Conservation (phyloP, 2,797 vertebrate genomes). For the Pseudochirops corinnae region DNA sequence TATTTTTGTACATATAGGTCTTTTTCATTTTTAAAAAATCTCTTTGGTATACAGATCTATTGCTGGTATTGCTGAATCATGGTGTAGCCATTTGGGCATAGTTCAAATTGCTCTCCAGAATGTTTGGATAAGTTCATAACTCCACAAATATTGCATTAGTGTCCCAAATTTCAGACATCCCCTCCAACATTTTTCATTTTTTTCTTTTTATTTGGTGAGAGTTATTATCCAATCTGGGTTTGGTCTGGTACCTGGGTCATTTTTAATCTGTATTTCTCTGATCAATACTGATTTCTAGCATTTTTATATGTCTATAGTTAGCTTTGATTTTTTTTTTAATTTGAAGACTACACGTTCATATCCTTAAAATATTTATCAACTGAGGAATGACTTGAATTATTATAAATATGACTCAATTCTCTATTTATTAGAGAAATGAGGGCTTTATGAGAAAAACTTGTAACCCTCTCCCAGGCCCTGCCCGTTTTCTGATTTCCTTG, state of each 20-base stretch:
- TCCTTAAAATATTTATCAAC: not conserved
- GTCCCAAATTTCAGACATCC: not conserved
- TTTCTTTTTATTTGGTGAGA: not conserved
- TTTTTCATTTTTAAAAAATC: not conserved
- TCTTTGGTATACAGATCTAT: not conserved
- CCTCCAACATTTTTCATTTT: not conserved
- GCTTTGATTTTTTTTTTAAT: not conserved
- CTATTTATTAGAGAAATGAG: not conserved
- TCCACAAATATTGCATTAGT: not conserved
- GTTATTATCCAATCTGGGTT: not conserved
- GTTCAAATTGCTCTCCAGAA: not conserved
- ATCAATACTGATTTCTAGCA: not conserved
- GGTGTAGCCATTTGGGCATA: not conserved
- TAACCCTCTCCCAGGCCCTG: not conserved
- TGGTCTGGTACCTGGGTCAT: not conserved
- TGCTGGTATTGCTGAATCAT: not conserved
- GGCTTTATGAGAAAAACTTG: not conserved
- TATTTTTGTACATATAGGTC: not conserved
- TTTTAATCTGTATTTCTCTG: not conserved
- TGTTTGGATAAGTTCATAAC: fast-evolving
- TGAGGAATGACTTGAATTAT: not conserved
- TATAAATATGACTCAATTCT: not conserved
- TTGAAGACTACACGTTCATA: not conserved
- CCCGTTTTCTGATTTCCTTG: not conserved
- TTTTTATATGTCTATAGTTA: not conserved